These are phyloP conservation scores for Dascyllus trimaculatus DNA, from an alignment of 2,113 vertebrate species.

Conservation along the genomic window DNA sequence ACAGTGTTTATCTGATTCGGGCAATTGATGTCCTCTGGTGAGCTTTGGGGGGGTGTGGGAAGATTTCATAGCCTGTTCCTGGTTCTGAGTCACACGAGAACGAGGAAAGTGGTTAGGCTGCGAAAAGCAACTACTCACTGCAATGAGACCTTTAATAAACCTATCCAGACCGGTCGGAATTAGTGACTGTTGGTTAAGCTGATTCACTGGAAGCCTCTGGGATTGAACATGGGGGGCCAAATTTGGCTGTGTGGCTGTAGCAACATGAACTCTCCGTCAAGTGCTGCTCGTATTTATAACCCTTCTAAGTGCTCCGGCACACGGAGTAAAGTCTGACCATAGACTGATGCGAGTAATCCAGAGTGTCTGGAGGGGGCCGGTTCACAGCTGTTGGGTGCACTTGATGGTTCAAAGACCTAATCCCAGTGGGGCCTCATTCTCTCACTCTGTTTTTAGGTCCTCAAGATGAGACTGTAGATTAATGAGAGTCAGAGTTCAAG, in stretches of 20 bases:
- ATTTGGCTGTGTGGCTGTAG: constrained; percentile 74
- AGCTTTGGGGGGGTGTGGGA: constrained; percentile 51
- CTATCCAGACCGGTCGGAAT: constrained; percentile 66
- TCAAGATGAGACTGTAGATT: constrained; percentile 36
- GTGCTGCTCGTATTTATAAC: constrained; percentile 77
- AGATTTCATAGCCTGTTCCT: constrained; percentile 39
- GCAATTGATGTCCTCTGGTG: constrained; percentile 41
- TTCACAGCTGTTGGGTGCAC: constrained; percentile 80
- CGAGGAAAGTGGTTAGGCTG: constrained; percentile 61
- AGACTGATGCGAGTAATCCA: constrained; percentile 68
- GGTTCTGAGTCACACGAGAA: constrained; percentile 69
- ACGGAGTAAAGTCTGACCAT: constrained; percentile 36
- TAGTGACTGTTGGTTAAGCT: constrained; percentile 78
- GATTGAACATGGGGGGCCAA: constrained; percentile 69
- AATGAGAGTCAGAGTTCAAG: constrained; percentile 5
- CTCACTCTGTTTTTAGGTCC: constrained; percentile 67
- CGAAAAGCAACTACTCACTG: constrained; percentile 49
- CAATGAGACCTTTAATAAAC: constrained; percentile 77
- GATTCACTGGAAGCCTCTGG: constrained; percentile 72
- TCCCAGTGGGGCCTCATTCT: constrained; percentile 52
- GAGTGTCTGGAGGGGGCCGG: constrained; percentile 50
- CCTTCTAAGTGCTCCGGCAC: constrained; percentile 22
- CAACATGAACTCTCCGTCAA: constrained; percentile 67
- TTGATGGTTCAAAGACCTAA: constrained; percentile 68
- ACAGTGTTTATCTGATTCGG: constrained; percentile 54